These are phyloP conservation scores for Leptinotarsa tumamoca DNA, from an alignment of 2,888 invertebrate species.

Conservation along the genomic window DNA sequence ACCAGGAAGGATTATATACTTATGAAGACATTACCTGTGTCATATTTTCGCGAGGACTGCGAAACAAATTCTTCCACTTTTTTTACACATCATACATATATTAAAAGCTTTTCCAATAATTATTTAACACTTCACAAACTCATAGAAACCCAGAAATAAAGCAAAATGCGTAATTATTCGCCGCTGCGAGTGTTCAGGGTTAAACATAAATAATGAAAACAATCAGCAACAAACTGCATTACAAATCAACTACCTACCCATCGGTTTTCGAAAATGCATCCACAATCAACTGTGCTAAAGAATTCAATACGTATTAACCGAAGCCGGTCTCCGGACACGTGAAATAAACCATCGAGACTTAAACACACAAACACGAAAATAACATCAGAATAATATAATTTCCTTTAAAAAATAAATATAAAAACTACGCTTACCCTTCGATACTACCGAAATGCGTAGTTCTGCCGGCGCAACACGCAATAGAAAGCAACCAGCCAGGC, in stretches of 20 bases:
- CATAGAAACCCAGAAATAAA: background rate
- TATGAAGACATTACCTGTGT: too few relatives aligned
- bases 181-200: background rate
- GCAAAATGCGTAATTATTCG: background rate
- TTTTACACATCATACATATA: too few relatives aligned
- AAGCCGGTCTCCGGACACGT: constrained; percentile 28
- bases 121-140: too few relatives aligned
- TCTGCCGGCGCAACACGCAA: constrained; percentile 55
- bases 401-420: constrained; percentile 1
- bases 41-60: too few relatives aligned
- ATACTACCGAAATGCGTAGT: constrained; percentile 57
- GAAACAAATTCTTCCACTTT: too few relatives aligned
- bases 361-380: background rate
- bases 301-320: background rate
- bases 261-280: constrained; percentile 26
- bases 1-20: too few relatives aligned
- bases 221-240: background rate
- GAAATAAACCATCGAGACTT: background rate
- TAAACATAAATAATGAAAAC: background rate
- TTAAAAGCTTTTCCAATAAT: too few relatives aligned
- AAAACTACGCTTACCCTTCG: constrained; percentile 52
- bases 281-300: constrained; percentile 11
- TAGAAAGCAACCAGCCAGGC: constrained; percentile 43
- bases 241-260: constrained; percentile 23
- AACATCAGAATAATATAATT: background rate